These are phyloP conservation scores for Odontothrips loti DNA, from an alignment of 2,888 invertebrate species.

Conservation along the genomic window DNA sequence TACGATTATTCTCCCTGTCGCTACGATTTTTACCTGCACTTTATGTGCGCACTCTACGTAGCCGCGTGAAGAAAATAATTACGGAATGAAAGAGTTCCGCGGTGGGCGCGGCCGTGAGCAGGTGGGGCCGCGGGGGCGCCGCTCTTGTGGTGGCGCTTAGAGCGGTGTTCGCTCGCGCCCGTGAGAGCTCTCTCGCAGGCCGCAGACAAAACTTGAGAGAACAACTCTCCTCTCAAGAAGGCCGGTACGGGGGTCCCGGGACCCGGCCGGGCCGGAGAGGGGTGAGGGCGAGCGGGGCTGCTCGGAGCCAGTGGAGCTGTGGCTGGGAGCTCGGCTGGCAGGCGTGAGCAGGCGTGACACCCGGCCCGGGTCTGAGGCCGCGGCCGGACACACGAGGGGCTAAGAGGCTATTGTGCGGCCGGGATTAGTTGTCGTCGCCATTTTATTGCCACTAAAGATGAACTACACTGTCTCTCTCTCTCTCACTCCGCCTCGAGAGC, in stretches of 20 bases:
- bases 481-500: background rate
- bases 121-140: too few relatives aligned
- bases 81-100: background rate
- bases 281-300: conserved; percentile 48
- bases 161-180: background rate
- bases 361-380: background rate
- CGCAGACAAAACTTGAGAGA: conserved; percentile 23
- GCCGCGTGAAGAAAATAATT: background rate
- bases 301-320: too few relatives aligned
- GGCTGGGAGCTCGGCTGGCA: too few relatives aligned
- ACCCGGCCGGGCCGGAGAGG: conserved; percentile 46
- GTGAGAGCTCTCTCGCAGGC: background rate
- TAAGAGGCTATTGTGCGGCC: background rate
- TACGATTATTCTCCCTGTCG: too few relatives aligned
- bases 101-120: background rate
- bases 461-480: background rate
- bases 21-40: background rate
- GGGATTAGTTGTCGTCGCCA: conserved; percentile 20
- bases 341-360: conserved; percentile 24
- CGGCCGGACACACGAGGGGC: background rate
- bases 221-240: conserved; percentile 9
- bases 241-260: background rate
- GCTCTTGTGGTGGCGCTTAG: background rate
- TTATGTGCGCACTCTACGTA: background rate
- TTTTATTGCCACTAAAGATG: conserved; percentile 31